Percentiles rank a stretch among this genome's conserved stretches.
These are phyloP conservation scores for Drosophila austrosaltans DNA, from an alignment of 2,888 invertebrate species.

Conservation along the genomic window DNA sequence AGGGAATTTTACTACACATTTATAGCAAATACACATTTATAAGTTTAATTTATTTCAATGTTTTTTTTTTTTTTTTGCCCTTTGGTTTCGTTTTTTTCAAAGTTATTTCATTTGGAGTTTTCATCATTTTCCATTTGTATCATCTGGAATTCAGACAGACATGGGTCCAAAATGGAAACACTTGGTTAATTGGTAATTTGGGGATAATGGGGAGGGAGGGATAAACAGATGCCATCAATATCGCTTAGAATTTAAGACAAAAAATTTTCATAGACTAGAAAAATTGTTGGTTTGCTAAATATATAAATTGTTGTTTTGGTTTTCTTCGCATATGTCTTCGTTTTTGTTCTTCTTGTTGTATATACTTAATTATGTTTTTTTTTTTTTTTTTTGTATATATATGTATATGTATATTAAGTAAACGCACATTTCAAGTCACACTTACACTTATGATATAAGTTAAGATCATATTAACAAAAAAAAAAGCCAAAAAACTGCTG, in stretches of 20 bases:
- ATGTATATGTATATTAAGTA: slow-evolving; percentile 36
- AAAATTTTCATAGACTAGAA: slow-evolving; percentile 66
- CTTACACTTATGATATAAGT: slow-evolving; percentile 24
- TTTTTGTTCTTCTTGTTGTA: slow-evolving; percentile 29
- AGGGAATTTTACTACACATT: background rate
- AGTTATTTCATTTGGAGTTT: background rate
- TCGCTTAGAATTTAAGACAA: slow-evolving; percentile 52
- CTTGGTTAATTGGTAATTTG: background rate
- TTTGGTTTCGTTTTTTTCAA: background rate
- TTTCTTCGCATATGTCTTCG: slow-evolving; percentile 35
- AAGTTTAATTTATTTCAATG: slow-evolving; percentile 18
- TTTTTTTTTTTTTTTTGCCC: slow-evolving; percentile 1
- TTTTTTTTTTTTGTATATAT: slow-evolving; percentile 13
- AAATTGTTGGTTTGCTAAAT: slow-evolving; percentile 63
- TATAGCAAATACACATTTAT: slow-evolving; percentile 30
- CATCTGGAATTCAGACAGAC: slow-evolving; percentile 9
- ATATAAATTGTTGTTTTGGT: slow-evolving; percentile 39
- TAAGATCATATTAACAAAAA: background rate
- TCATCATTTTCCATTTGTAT: background rate
- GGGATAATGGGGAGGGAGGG: background rate
- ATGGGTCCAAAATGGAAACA: background rate
- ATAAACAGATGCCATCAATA: slow-evolving; percentile 39
- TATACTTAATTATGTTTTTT: slow-evolving; percentile 7
- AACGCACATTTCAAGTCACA: slow-evolving; percentile 53
- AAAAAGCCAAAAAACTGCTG: slow-evolving; percentile 25